These are phyloP conservation scores for Microctenopoma lineatum DNA, from an alignment of 2,797 vertebrate species.

Conservation along the genomic window DNA sequence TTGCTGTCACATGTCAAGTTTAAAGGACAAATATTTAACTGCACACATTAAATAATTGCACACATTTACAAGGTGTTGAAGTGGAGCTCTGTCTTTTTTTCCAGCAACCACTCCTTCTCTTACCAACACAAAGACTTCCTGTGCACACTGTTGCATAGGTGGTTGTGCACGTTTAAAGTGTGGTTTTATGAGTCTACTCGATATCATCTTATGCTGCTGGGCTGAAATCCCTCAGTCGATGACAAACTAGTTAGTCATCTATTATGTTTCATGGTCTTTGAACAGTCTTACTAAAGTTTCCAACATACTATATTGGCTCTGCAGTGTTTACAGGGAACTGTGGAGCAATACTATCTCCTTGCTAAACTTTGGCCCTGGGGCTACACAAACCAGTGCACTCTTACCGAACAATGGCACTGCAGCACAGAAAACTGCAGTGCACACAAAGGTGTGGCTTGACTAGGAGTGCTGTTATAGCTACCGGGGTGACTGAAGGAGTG, in stretches of 20 bases:
- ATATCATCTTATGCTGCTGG: slow-evolving; percentile 52
- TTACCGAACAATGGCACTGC: slow-evolving; percentile 65
- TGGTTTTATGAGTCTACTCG: slow-evolving; percentile 63
- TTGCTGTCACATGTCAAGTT: slow-evolving; percentile 8
- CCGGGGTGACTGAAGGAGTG: background rate
- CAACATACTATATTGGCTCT: background rate
- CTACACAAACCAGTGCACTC: slow-evolving; percentile 40
- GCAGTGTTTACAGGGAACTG: slow-evolving; percentile 7
- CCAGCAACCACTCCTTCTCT: slow-evolving; percentile 11
- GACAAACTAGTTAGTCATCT: slow-evolving; percentile 66
- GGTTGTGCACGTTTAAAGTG: slow-evolving; percentile 26
- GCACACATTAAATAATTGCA: background rate
- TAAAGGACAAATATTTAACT: background rate
- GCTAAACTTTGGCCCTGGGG: slow-evolving; percentile 66
- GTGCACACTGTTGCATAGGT: slow-evolving; percentile 18
- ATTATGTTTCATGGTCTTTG: slow-evolving; percentile 40
- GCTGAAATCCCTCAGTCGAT: slow-evolving; percentile 51
- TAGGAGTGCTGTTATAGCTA: slow-evolving; percentile 29
- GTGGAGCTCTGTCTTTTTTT: background rate
- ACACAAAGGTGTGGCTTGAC: slow-evolving; percentile 76
- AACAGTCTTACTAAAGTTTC: slow-evolving; percentile 17
- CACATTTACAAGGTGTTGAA: slow-evolving; percentile 21
- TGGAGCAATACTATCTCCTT: slow-evolving; percentile 32
- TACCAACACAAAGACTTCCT: slow-evolving; percentile 27
- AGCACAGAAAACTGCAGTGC: slow-evolving; percentile 50